phyloP scores from a whole-genome alignment of 2,888 invertebrate species.

The Dasypolia templi region DNA sequence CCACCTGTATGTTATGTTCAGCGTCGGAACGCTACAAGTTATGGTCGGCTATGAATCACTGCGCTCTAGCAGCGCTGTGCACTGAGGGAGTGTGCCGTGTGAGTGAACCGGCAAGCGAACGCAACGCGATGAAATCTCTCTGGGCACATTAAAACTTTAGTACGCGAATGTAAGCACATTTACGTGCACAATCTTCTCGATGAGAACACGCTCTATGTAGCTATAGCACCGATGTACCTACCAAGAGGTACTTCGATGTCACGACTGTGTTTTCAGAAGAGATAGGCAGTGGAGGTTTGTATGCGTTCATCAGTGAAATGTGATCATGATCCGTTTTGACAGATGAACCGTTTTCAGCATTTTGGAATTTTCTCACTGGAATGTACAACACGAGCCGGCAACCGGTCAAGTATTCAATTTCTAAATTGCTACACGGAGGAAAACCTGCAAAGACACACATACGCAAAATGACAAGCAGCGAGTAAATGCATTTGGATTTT shows the following conservation, averaged over 20 bases:
- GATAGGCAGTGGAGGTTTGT: background rate
- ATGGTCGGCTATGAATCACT: background rate
- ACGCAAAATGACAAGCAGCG: background rate
- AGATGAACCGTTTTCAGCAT: background rate
- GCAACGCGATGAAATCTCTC: slow-evolving; percentile 28
- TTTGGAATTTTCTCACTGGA: background rate
- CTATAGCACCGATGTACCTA: background rate
- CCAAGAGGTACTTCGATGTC: no score
- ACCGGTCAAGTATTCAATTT: background rate
- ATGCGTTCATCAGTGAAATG: background rate
- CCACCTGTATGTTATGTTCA: background rate
- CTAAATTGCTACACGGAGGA: background rate
- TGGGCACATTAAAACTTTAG: slow-evolving; percentile 32
- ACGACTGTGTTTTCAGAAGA: background rate
- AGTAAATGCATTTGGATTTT: background rate
- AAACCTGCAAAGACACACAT: background rate
- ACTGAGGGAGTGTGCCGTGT: background rate
- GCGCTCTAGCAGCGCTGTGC: background rate
- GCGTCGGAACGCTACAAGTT: slow-evolving; percentile 16
- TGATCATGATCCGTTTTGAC: background rate
- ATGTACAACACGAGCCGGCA: background rate
- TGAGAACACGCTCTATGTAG: background rate
- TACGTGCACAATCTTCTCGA: slow-evolving; percentile 21
- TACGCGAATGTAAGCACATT: slow-evolving; percentile 10
- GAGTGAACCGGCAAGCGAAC: background rate